Conservation (phyloP, 2,113 vertebrate genomes). For the Pipra filicauda region DNA sequence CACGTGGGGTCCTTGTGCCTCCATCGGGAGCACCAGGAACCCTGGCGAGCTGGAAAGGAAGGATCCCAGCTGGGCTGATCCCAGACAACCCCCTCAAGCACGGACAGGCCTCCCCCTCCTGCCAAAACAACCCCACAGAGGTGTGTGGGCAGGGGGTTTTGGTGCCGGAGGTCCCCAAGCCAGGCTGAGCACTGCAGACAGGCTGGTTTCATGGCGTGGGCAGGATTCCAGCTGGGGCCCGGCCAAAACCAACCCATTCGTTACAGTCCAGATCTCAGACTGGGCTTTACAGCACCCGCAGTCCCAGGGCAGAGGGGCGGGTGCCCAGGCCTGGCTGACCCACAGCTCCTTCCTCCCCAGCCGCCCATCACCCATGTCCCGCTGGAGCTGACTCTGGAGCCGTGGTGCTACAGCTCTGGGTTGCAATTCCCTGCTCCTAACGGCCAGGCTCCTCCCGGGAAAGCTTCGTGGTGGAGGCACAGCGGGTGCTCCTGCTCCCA, state of each 20-base stretch:
- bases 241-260: slow-evolving; percentile 55
- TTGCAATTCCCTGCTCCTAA: neutral
- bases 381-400: accelerated
- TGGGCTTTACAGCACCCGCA: neutral
- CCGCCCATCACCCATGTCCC: neutral
- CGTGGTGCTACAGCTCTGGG: neutral
- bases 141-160: neutral
- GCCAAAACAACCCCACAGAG: neutral
- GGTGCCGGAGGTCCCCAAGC: neutral
- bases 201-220: neutral
- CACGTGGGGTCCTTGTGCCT: neutral
- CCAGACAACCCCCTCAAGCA: neutral
- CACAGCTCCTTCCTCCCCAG: accelerated
- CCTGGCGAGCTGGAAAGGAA: neutral
- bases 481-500: accelerated
- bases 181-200: neutral
- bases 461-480: neutral
- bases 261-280: slow-evolving; percentile 1
- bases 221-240: slow-evolving; percentile 33
- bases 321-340: neutral
- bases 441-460: neutral
- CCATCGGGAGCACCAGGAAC: neutral
- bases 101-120: accelerated
- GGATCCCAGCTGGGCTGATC: neutral
- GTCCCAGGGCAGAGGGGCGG: neutral